phyloP scores from a whole-genome alignment of 2,797 vertebrate genomes.

The Caiman crocodilus region DNA sequence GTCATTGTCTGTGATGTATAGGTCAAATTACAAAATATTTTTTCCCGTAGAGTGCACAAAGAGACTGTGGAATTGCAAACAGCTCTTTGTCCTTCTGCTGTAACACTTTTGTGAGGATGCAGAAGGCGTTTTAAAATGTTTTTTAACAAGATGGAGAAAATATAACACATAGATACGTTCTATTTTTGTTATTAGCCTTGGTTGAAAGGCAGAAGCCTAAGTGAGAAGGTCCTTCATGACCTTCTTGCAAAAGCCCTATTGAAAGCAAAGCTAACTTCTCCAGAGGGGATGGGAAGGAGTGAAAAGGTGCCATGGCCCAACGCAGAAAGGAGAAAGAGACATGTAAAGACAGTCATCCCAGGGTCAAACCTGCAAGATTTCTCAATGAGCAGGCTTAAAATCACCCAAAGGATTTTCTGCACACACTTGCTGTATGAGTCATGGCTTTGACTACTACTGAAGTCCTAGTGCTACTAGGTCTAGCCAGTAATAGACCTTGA shows the following conservation, averaged over 20 bases:
- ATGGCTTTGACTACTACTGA: background rate
- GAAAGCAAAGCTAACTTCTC: background rate
- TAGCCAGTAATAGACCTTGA: background rate
- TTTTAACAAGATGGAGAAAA: background rate
- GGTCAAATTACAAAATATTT: background rate
- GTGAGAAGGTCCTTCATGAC: background rate
- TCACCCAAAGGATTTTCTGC: background rate
- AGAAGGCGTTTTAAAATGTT: background rate
- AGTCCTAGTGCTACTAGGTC: background rate
- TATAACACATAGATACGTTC: background rate
- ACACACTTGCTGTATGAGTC: background rate
- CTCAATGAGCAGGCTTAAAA: background rate
- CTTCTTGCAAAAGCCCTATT: background rate
- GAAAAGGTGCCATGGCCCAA: background rate
- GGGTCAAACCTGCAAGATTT: background rate
- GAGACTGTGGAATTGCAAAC: background rate
- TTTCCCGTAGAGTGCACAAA: background rate
- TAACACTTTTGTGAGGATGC: background rate
- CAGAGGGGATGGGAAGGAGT: background rate
- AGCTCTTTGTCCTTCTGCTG: background rate
- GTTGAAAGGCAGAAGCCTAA: no score
- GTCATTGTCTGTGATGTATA: background rate
- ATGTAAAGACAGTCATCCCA: background rate
- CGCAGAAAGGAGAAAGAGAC: background rate
- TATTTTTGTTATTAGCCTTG: no score